Evolutionary conservation across 1,140 invertebrate species (phyloP), one percentile per base, ranked within the genome.

Genomic region (Diachasma alloeum): DNA sequence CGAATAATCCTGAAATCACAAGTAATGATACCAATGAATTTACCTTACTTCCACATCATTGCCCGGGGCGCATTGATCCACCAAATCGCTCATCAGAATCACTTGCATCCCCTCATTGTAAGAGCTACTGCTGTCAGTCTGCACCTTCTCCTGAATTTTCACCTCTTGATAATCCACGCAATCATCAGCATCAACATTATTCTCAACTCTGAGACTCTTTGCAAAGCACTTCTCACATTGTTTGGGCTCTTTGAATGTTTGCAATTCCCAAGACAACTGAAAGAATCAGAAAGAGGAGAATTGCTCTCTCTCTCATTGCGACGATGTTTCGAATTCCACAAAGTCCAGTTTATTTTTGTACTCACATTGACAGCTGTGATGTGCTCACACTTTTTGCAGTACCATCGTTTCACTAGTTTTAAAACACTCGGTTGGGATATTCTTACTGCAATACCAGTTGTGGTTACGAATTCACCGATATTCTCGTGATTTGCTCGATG

Each of bases 121-220:
- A 15, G 66, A 78, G 19, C 56, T 83, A 4, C 31, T 83, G 1
- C 76, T 74, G 66, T 87, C 83, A 69, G 56, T 74, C 67, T 81
- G 78, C 74, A 78, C 79, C 76, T 82, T 84, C 59, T 88, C 86
- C 86, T 96, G 94, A 83, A 96, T 91, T 91, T 96, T 97, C 19
- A 98, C 93, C 92, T 98, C 96, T 90, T 97, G 96, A 89, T 96
- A 97, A 91, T 98, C 96, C 80, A 93, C 93, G 84, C 93, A 96
- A 83, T 94, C 92, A 72, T 92, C 89, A 80, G 92, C 91, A 67
- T 92, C 90, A 48, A 93, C 85, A 24, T 90, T 84, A 75, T 91
- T 90, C 36, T 90, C 84, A 75, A 84, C 87, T 81, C 86, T 90
- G 83, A 89, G 74, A 59, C 48, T 85, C 76, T 76, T 75, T 0